These are phyloP conservation scores for Pemphredon lugubris DNA, from an alignment of 2,888 invertebrate genomes.

Conservation along the genomic window DNA sequence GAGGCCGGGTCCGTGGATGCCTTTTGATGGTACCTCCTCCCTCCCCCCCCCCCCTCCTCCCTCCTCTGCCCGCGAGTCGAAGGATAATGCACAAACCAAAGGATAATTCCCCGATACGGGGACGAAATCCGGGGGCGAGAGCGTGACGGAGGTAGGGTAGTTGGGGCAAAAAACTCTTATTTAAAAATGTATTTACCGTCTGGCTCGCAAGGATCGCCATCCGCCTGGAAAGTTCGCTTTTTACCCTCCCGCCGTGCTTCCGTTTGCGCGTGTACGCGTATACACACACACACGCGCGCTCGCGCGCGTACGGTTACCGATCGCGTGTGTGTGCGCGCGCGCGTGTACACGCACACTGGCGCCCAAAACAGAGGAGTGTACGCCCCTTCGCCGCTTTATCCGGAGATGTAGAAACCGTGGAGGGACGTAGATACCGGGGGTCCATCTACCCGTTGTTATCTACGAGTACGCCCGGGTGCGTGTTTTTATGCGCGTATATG, in stretches of 20 bases:
- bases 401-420: constrained; percentile 62
- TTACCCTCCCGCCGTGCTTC: constrained; percentile 52
- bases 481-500: constrained; percentile 32
- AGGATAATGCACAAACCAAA: constrained; percentile 80
- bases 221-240: constrained; percentile 69
- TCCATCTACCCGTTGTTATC: constrained; percentile 58
- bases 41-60: too few relatives aligned
- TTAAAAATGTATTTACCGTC: constrained; percentile 81
- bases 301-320: constrained; percentile 12
- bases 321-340: not conserved
- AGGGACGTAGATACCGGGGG: constrained; percentile 44
- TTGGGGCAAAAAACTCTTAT: constrained; percentile 78
- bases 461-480: constrained; percentile 39
- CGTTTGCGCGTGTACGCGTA: not conserved
- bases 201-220: constrained; percentile 71
- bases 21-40: too few relatives aligned
- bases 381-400: constrained; percentile 58
- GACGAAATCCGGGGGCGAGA: constrained; percentile 74
- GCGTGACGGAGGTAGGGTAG: constrained; percentile 47
- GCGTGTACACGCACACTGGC: not conserved
- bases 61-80: constrained; percentile 70
- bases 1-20: constrained; percentile 58
- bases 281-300: not conserved
- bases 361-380: not conserved
- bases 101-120: constrained; percentile 80